These are phyloP conservation scores for Colletes gigas DNA, from an alignment of 1,140 invertebrate genomes.

Conservation along the genomic window DNA sequence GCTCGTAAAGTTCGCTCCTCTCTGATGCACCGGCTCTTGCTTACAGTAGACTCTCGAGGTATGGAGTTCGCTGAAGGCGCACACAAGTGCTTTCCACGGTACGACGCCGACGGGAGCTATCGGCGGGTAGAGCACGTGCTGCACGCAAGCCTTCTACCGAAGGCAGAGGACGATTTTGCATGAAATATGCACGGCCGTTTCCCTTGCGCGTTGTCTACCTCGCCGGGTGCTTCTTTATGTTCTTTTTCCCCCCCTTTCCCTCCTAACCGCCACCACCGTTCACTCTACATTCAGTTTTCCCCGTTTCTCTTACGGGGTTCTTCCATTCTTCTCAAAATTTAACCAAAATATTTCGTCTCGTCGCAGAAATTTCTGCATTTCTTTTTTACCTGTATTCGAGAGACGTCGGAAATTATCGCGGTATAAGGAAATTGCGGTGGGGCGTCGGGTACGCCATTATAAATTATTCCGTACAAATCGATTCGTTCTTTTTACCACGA, in stretches of 20 bases:
- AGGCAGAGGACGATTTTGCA: slow-evolving; percentile 57
- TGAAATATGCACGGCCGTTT: slow-evolving; percentile 57
- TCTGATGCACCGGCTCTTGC: slow-evolving; percentile 38
- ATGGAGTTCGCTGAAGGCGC: slow-evolving; percentile 15
- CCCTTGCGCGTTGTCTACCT: slow-evolving; percentile 17
- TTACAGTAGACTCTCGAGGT: slow-evolving; percentile 11
- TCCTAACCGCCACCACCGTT: background rate
- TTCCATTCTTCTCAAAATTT: background rate
- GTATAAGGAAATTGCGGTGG: no score
- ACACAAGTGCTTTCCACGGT: slow-evolving; percentile 46
- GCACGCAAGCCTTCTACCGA: slow-evolving; percentile 37
- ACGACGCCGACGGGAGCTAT: slow-evolving; percentile 47
- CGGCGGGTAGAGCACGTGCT: slow-evolving; percentile 36
- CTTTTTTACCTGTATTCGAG: no score
- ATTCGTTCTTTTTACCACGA: no score
- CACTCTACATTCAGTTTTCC: slow-evolving; percentile 13
- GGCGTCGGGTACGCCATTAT: no score
- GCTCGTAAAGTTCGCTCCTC: slow-evolving; percentile 43
- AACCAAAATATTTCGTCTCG: no score
- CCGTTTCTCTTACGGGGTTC: background rate
- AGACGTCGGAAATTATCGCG: no score
- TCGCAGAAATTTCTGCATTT: no score
- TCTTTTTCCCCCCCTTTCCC: background rate
- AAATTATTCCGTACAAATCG: no score
- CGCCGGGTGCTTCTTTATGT: slow-evolving; percentile 6